Conservation (phyloP, 2,113 vertebrate species). For the Lontra canadensis region DNA sequence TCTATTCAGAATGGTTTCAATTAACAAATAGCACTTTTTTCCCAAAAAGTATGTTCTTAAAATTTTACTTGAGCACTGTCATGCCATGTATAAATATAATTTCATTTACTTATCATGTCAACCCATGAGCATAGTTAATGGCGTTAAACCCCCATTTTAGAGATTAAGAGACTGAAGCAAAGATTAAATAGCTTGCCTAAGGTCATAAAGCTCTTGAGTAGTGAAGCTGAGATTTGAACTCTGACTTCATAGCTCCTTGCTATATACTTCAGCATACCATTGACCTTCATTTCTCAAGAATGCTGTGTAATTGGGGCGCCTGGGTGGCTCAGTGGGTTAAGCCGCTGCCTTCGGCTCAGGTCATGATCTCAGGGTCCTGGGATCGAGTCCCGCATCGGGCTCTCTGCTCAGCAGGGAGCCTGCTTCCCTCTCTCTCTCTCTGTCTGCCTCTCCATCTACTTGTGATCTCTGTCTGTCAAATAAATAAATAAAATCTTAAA, state of each 20-base stretch:
- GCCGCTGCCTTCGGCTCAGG: no score
- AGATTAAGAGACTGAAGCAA: neutral
- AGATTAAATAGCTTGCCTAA: neutral
- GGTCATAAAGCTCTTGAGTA: neutral
- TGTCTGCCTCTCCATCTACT: no score
- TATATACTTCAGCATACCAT: neutral
- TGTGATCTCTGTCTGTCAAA: no score
- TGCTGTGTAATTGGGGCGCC: neutral
- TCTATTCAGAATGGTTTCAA: slow-evolving; percentile 37
- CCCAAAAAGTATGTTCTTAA: neutral
- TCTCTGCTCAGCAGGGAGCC: no score
- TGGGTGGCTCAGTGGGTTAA: no score
- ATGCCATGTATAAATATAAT: neutral
- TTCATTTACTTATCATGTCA: neutral
- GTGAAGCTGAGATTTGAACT: slow-evolving; percentile 42
- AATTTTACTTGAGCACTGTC: slow-evolving; percentile 1
- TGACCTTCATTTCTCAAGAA: neutral
- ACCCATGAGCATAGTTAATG: neutral
- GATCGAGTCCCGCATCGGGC: no score
- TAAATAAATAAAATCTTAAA: no score
- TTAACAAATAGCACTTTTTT: slow-evolving; percentile 13
- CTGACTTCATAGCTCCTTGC: neutral
- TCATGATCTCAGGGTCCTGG: no score
- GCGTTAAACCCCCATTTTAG: neutral
- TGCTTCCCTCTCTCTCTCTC: no score